Evolutionary conservation across 92 coral and sea anemone genomes (phyloP).

Genomic region (Paragorgia papillata): DNA sequence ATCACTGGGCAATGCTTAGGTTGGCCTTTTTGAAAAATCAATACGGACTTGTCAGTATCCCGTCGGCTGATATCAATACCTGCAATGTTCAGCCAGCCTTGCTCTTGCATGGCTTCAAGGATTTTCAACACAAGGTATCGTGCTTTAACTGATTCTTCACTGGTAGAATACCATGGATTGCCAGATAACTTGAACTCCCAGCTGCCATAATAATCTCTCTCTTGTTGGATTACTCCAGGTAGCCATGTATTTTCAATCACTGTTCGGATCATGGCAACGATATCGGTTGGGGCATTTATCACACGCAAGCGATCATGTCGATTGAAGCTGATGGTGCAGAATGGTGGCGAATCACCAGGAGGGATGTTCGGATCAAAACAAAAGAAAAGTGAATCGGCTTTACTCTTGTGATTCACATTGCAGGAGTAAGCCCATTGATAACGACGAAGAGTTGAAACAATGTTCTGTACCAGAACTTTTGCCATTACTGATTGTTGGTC

Average conservation of each 20-base stretch:
- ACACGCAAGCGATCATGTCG: conserved; percentile 49
- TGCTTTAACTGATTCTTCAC: conserved; percentile 55
- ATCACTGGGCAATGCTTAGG: conserved; percentile 40
- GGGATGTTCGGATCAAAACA: conserved; percentile 50
- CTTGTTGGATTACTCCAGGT: conserved; percentile 53
- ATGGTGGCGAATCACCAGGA: conserved; percentile 12
- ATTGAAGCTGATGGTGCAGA: conserved; percentile 59
- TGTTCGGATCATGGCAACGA: conserved; percentile 50
- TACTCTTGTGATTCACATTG: conserved; percentile 54
- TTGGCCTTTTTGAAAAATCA: conserved; percentile 48
- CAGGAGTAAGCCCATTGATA: conserved; percentile 56
- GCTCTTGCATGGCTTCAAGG: conserved; percentile 47
- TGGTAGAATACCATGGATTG: conserved; percentile 58
- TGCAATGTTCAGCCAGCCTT: conserved; percentile 60
- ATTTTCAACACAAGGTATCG: conserved; percentile 49
- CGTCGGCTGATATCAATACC: conserved; percentile 48
- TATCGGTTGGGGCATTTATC: conserved; percentile 48
- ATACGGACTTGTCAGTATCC: conserved; percentile 37
- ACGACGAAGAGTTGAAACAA: conserved; percentile 42
- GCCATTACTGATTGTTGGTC: conserved; percentile 53
- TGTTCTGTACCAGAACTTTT: conserved; percentile 46
- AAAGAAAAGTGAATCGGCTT: conserved; percentile 57
- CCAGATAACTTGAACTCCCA: conserved; percentile 67
- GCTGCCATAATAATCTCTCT: conserved; percentile 42
- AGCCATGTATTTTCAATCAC: conserved; percentile 55